Evolutionary conservation across 2,888 invertebrate species (phyloP), one percentile per base, ranked within the genome.

Genomic region (Strigamia maritima): DNA sequence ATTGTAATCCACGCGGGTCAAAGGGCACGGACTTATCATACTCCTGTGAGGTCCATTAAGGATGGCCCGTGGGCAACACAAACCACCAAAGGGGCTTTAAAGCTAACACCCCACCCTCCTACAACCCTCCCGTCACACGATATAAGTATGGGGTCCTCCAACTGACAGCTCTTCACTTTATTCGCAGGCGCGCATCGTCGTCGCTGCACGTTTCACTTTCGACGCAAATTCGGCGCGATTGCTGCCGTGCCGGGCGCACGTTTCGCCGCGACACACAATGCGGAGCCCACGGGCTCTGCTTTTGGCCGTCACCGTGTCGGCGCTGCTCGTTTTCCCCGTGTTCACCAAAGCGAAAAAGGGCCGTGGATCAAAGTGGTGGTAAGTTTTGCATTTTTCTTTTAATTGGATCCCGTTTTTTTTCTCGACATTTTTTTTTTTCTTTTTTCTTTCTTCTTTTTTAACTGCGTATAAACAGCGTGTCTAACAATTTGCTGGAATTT

Each of bases 351-450:
- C 77, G 28, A 80, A 80, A 31, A 80, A 80, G 79, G 81, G 82
- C 38, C 80, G 81, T 49, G 82, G 82, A 74, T 82, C 82, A 70
- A 80, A 81, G 77, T 82, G 82, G 82, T 82, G 82, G 82, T 82
- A 76, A 81, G 82, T 82, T 28, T n/a, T 22, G 7, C 7, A 7
- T 31, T 31, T 31, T 31, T 31, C 31, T 2, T 31, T 31, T 31
- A 31, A 24, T 40, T 49, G 8, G 6, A n/a, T n/a, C n/a, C n/a
- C n/a, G 24, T 65, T 8, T 26, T 65, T 65, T 65, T 65, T 28
- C 49, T 40, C 14, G 14, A 40, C 14, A 10, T 8, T 10, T 10
- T 10, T 40, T 40, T 14, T 40, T 10, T 40, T 40, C 40, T 40
- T 40, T 40, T 14, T 14, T 40, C 40, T 40, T 40, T 40, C 14